Conservation (phyloP, 2,888 invertebrate species). For the Leuctra nigra region DNA sequence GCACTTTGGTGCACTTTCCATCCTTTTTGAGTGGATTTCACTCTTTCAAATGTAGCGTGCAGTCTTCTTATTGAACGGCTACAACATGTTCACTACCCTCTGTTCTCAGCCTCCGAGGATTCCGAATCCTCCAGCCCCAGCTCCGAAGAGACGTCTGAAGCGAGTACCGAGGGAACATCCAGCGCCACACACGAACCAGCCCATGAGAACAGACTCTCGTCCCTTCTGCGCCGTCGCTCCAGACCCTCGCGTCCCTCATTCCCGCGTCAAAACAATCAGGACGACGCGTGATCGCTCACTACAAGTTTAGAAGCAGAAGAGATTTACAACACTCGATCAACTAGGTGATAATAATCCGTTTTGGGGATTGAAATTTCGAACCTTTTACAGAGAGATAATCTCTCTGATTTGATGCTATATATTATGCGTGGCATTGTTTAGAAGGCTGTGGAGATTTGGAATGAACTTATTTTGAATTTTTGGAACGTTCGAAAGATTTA, state of each 20-base stretch:
- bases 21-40: no score
- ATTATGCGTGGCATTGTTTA: no score
- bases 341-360: background rate
- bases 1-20: no score
- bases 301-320: background rate
- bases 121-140: slow-evolving; percentile 4
- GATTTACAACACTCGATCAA: background rate
- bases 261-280: background rate
- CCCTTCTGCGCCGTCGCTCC: slow-evolving; percentile 21
- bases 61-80: no score
- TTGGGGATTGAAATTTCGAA: background rate
- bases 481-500: background rate
- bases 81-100: no score
- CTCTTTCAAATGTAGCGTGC: no score
- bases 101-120: slow-evolving; percentile 11
- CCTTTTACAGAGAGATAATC: background rate
- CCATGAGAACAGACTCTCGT: slow-evolving; percentile 19
- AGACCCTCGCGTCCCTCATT: slow-evolving; percentile 17
- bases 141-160: slow-evolving; percentile 10
- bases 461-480: background rate
- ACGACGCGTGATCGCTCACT: background rate
- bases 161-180: slow-evolving; percentile 12
- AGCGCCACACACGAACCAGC: slow-evolving; percentile 19
- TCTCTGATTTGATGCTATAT: background rate
- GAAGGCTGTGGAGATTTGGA: background rate